These are phyloP conservation scores for Ostrea edulis DNA, from an alignment of 1,140 invertebrate species.

Conservation along the genomic window DNA sequence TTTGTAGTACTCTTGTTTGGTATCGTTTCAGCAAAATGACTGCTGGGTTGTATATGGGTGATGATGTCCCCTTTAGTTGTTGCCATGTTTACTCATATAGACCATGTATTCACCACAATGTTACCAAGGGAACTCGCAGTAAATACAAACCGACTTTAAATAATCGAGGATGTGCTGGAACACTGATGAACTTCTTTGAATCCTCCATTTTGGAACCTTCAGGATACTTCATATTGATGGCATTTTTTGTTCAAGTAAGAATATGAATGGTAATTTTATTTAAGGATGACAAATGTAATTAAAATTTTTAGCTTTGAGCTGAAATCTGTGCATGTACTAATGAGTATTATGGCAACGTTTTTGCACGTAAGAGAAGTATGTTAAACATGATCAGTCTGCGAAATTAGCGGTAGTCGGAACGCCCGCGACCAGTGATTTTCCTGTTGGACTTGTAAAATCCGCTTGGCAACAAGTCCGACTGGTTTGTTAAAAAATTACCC, in stretches of 20 bases:
- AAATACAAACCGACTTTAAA: slow-evolving; percentile 49
- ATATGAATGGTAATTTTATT: background rate
- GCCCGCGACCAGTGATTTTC: too few species aligned
- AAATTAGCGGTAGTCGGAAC: too few species aligned
- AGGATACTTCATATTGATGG: slow-evolving; percentile 40
- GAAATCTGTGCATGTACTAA: too few species aligned
- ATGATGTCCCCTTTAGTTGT: slow-evolving; percentile 66
- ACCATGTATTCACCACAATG: slow-evolving; percentile 61
- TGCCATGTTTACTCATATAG: slow-evolving; percentile 48
- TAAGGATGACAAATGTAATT: too few species aligned
- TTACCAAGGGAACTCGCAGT: slow-evolving; percentile 53
- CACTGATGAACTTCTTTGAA: slow-evolving; percentile 49
- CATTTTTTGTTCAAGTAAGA: slow-evolving; percentile 54
- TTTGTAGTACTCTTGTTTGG: background rate
- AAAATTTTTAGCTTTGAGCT: too few species aligned
- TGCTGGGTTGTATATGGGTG: slow-evolving; percentile 21
- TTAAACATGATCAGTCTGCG: too few species aligned
- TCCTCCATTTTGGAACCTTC: slow-evolving; percentile 43
- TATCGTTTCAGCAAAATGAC: slow-evolving; percentile 48
- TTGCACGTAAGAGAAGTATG: too few species aligned
- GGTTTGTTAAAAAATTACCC: too few species aligned
- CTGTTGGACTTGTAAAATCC: too few species aligned
- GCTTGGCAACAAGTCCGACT: too few species aligned
- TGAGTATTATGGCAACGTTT: too few species aligned
- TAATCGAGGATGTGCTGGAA: slow-evolving; percentile 55